These are phyloP conservation scores for Nemurella pictetii DNA, from an alignment of 2,888 invertebrate species.

Conservation along the genomic window DNA sequence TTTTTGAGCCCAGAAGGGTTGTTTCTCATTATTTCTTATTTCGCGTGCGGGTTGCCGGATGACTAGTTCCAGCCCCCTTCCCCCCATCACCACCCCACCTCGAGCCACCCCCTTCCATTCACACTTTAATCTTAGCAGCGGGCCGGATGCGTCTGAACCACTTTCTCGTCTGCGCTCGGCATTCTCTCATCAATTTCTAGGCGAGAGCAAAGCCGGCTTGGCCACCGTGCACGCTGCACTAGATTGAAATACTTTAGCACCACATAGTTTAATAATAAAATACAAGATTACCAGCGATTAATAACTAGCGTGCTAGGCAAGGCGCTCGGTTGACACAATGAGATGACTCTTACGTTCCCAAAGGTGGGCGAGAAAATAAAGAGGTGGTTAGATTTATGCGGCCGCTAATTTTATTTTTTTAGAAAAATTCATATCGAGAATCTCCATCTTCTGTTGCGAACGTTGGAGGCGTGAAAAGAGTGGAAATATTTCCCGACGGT, in stretches of 20 bases:
- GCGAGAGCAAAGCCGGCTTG: neutral
- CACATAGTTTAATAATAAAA: slow-evolving; percentile 9
- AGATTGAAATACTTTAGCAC: slow-evolving; percentile 30
- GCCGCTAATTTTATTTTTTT: slow-evolving; percentile 20
- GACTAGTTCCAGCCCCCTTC: neutral
- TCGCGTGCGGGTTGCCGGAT: neutral
- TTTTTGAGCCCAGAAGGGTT: slow-evolving; percentile 7
- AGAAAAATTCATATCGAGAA: neutral
- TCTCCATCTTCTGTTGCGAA: slow-evolving; percentile 3
- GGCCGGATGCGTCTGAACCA: neutral
- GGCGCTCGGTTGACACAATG: slow-evolving; percentile 19
- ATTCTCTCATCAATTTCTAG: slow-evolving; percentile 27
- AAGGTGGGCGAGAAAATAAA: neutral
- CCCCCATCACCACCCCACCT: neutral
- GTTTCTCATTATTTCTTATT: slow-evolving; percentile 20
- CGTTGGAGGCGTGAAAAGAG: neutral
- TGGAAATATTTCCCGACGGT: slow-evolving; percentile 17
- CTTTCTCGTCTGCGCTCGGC: neutral
- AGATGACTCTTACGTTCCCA: neutral
- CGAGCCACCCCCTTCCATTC: neutral
- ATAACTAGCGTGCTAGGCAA: slow-evolving; percentile 6
- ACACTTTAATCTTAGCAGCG: neutral
- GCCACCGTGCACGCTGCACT: neutral
- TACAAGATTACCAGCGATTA: slow-evolving; percentile 13
- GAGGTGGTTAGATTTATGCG: neutral